A percentile compares a stretch with the other conserved stretches of the same genome.
phyloP scores from a whole-genome alignment of 2,113 vertebrate genomes.

The Engraulis encrasicolus region DNA sequence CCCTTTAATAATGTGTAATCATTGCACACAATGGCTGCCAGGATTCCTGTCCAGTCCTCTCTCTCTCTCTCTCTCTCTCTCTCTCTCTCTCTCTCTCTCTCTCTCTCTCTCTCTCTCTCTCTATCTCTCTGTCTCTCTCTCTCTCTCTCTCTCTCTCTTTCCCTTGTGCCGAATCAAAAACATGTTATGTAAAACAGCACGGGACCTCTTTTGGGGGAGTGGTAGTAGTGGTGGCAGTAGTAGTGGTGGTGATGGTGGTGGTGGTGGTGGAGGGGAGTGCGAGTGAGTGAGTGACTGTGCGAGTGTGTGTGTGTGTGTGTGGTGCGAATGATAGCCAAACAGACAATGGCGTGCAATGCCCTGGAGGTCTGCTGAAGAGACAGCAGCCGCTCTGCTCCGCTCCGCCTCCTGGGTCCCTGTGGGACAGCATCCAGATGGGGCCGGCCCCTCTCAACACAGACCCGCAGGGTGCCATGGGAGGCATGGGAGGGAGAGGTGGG shows the following conservation, averaged over 20 bases:
- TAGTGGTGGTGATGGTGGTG: neutral
- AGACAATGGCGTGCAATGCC: slow-evolving; percentile 56
- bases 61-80: too few species aligned
- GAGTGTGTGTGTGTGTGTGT: neutral
- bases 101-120: too few species aligned
- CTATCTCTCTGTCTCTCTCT: too few species aligned
- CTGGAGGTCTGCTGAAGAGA: neutral
- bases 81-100: too few species aligned
- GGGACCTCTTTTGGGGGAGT: slow-evolving; percentile 65
- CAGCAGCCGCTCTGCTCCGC: neutral
- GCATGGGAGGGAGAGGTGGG: too few species aligned
- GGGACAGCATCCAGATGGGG: slow-evolving; percentile 9
- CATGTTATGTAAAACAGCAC: slow-evolving; percentile 74
- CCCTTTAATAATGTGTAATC: neutral
- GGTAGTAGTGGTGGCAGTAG: neutral
- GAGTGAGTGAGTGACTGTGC: too few species aligned
- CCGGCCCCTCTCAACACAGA: neutral
- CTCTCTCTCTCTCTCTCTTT: too few species aligned
- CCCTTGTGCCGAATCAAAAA: slow-evolving; percentile 44
- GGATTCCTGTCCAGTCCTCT: neutral
- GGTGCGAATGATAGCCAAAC: slow-evolving; percentile 30
- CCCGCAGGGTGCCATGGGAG: neutral
- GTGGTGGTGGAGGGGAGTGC: too few species aligned
- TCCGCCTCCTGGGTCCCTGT: neutral
- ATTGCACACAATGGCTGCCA: neutral